Percentiles rank a stretch among this genome's conserved stretches.
These are phyloP conservation scores for Drosophila kanapiae DNA, from an alignment of 1,140 invertebrate species.

Conservation along the genomic window DNA sequence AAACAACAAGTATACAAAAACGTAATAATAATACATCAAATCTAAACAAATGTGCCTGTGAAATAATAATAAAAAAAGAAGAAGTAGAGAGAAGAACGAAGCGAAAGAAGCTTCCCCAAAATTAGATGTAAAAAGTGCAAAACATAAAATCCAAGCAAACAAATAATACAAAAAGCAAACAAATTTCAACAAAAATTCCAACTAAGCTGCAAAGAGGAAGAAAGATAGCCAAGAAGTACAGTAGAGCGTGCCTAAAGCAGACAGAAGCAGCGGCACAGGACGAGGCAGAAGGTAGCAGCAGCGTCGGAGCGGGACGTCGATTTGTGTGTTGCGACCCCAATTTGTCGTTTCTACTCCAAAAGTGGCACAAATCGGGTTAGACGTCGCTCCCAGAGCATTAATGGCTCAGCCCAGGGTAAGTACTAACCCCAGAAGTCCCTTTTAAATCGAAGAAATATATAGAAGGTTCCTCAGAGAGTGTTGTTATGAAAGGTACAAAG, in stretches of 20 bases:
- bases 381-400: constrained; percentile 85
- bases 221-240: constrained; percentile 51
- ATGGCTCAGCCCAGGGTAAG: constrained; percentile 86
- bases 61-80: constrained; percentile 47
- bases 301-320: constrained; percentile 42
- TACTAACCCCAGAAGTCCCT: constrained; percentile 2
- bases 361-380: constrained; percentile 86
- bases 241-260: constrained; percentile 18
- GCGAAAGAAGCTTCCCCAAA: constrained; percentile 43
- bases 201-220: constrained; percentile 12
- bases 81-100: constrained; percentile 19
- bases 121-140: constrained; percentile 63
- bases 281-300: constrained; percentile 11
- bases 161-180: constrained; percentile 15
- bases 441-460: background rate
- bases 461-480: constrained; percentile 12
- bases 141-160: constrained; percentile 29
- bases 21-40: constrained; percentile 71
- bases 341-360: constrained; percentile 77
- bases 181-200: constrained; percentile 4
- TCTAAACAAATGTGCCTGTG: constrained; percentile 84
- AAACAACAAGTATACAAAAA: constrained; percentile 74
- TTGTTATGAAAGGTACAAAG: constrained; percentile 9
- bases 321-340: constrained; percentile 74
- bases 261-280: constrained; percentile 20